Percentiles rank a stretch among this genome's conserved stretches.
Conservation (phyloP, 2,113 vertebrate genomes). For the Takifugu bimaculatus region DNA sequence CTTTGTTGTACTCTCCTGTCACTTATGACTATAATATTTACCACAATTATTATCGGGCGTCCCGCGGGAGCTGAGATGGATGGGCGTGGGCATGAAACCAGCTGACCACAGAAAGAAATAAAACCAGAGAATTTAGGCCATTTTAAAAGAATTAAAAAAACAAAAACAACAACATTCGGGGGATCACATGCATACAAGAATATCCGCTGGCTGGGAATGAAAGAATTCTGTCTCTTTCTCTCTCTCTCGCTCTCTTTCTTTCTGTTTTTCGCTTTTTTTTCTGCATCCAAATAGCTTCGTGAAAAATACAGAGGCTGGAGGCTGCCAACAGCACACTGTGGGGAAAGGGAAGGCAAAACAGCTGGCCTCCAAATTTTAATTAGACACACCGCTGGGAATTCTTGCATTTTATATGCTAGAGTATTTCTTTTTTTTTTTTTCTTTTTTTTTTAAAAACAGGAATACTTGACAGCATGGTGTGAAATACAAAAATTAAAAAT, state of each 20-base stretch:
- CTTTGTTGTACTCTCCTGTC: conserved; percentile 1
- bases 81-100: conserved; percentile 13
- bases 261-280: conserved; percentile 70
- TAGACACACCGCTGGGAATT: conserved; percentile 69
- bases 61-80: conserved; percentile 5
- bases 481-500: conserved; percentile 27
- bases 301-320: conserved; percentile 54
- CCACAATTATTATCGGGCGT: conserved; percentile 5
- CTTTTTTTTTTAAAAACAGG: conserved; percentile 37
- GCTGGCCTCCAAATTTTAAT: conserved; percentile 77
- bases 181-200: conserved; percentile 49
- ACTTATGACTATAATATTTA: conserved; percentile 16
- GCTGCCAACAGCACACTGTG: conserved; percentile 65
- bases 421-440: conserved; percentile 31
- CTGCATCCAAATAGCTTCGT: conserved; percentile 72
- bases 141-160: conserved; percentile 30
- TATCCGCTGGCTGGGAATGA: conserved; percentile 67
- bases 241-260: background rate
- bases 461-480: conserved; percentile 55
- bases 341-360: conserved; percentile 74
- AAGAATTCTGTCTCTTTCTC: conserved; percentile 30
- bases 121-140: conserved; percentile 7
- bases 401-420: conserved; percentile 57
- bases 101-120: conserved; percentile 15
- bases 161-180: conserved; percentile 30